phyloP scores from a whole-genome alignment of 35 echinoderm and acorn worm genomes.

The Lytechinus variegatus region DNA sequence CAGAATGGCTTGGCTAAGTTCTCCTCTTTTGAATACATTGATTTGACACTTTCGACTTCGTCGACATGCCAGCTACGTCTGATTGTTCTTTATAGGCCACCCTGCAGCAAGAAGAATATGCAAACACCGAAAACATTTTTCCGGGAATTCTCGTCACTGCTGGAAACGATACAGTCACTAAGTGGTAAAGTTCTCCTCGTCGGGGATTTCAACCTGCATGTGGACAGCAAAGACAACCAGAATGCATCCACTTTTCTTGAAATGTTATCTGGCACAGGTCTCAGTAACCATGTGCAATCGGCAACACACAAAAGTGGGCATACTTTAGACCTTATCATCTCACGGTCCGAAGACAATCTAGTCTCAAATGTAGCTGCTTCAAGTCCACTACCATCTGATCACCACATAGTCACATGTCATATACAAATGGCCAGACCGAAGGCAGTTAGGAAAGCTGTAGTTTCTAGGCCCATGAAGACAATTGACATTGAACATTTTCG shows the following conservation, averaged over 20 bases:
- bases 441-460: not conserved
- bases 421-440: not conserved
- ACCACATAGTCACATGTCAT: not conserved
- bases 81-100: not conserved
- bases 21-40: not conserved
- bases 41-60: not conserved
- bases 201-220: slow-evolving; percentile 48
- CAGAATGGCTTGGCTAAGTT: not conserved
- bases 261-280: not conserved
- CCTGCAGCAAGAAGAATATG: no score
- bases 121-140: not conserved
- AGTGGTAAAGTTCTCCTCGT: not conserved
- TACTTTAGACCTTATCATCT: slow-evolving; percentile 28
- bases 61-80: not conserved
- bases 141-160: not conserved
- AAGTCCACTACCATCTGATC: not conserved
- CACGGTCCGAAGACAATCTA: not conserved
- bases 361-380: not conserved
- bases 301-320: not conserved
- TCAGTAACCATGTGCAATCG: not conserved
- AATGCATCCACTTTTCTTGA: not conserved
- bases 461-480: not conserved
- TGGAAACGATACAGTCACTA: not conserved
- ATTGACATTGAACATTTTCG: not conserved
- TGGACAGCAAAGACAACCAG: not conserved